Evolutionary conservation across 2,113 vertebrate genomes (phyloP), one percentile per base, ranked within the genome.

Genomic region (Psilopsiagon aurifrons): DNA sequence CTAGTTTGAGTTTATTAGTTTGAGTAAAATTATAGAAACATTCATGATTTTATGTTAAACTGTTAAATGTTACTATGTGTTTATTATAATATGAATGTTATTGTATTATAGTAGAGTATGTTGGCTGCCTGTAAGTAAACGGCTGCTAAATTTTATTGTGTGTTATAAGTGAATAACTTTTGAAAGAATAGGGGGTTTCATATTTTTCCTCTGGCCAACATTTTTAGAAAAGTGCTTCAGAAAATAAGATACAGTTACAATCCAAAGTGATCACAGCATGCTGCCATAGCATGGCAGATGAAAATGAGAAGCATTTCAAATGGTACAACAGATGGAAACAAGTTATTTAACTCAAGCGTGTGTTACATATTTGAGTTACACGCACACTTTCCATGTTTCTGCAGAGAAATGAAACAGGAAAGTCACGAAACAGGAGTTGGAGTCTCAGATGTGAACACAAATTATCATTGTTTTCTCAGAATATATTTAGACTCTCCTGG

Each of bases 341-440:
- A 92, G 69, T 95, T 87, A 55, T 55, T 94, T 89, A 95, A 68
- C 69, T 91, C 18, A 22, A 79, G 35, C 35, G 24, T 28, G n/a
- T 43, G 73, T 77, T 74, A 60, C 10, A 4, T 62, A 27, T 91
- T 84, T 81, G 80, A 82, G 52, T 75, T 75, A 47, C 43, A 3
- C 75, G 66, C 35, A 59, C 33, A 2, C 23, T 55, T 31, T 51
- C 79, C 8, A 0, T 60, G 69, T 47, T 84, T 84, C 73, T 88
- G 83, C 60, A 88, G 91, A 35, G 73, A 70, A 62, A 70, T 4
- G 2, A 69, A 73, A 43, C 67, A 29, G 25, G 75, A 90, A 59
- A 70, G 66, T 83, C 51, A 67, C 3, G 2, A 73, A 73, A 39
- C 62, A 23, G 25, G 79, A 90, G 49, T 5, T 77, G 64, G 54